phyloP scores from a whole-genome alignment of 2,797 vertebrate species.

The Sparus aurata region DNA sequence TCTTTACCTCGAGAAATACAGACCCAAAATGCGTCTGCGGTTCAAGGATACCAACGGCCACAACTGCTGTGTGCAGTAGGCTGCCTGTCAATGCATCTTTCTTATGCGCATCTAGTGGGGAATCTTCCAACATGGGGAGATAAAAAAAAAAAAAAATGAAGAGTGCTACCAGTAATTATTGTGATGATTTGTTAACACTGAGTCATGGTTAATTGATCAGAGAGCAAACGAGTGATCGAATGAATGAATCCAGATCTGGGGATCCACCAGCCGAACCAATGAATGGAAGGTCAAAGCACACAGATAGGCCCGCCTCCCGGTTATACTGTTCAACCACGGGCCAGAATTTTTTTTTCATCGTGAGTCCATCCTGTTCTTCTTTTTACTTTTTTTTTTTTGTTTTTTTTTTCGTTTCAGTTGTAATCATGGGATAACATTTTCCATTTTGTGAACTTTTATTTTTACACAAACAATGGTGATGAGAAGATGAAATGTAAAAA shows the following conservation, averaged over 20 bases:
- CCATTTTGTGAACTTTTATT: constrained; percentile 75
- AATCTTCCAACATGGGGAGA: constrained; percentile 86
- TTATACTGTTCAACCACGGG: constrained; percentile 82
- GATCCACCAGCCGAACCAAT: constrained; percentile 88
- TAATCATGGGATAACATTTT: constrained; percentile 81
- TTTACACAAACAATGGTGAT: constrained; percentile 76
- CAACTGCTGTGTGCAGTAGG: constrained; percentile 97
- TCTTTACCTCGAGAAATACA: constrained; percentile 99
- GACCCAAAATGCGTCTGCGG: constrained; percentile 97
- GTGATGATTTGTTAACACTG: constrained; percentile 86
- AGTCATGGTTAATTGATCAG: constrained; percentile 85
- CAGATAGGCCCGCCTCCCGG: constrained; percentile 81
- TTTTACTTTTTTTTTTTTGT: constrained; percentile 22
- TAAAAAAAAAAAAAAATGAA: constrained; percentile 65
- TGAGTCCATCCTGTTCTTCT: constrained; percentile 77
- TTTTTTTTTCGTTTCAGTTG: constrained; percentile 55
- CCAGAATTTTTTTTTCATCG: constrained; percentile 78
- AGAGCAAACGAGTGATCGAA: constrained; percentile 80
- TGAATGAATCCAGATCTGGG: constrained; percentile 82
- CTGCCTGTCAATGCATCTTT: constrained; percentile 80
- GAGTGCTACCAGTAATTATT: constrained; percentile 86
- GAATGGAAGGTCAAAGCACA: constrained; percentile 89
- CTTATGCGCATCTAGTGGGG: constrained; percentile 82
- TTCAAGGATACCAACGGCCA: constrained; percentile 96
- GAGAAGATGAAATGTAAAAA: constrained; percentile 71